A percentile compares a stretch with the other conserved stretches of the same genome.
Evolutionary conservation across 2,797 vertebrate genomes (phyloP).

Genomic region (Notoglanidium macrostoma): DNA sequence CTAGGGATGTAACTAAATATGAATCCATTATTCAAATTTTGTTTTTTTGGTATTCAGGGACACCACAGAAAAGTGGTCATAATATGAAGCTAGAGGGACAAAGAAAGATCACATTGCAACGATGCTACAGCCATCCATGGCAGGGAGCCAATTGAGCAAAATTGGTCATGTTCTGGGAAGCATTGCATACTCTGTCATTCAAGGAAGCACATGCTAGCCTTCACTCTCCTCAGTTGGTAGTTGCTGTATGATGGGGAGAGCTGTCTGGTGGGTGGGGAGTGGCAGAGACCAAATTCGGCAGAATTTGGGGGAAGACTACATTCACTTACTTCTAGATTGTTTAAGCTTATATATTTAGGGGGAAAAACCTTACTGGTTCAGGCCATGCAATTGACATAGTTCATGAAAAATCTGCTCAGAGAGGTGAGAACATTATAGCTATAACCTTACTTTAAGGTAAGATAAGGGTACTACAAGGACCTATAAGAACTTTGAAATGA

Average conservation of each 20-base stretch:
- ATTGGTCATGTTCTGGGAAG: not conserved
- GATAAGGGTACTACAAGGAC: not conserved
- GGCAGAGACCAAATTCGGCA: not conserved
- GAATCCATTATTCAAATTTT: not conserved
- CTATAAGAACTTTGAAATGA: not conserved
- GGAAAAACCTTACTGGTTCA: not conserved
- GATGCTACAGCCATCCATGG: not conserved
- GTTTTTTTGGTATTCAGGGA: not conserved
- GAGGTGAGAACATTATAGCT: not conserved
- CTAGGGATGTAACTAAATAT: not conserved
- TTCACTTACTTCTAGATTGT: not conserved
- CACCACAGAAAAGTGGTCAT: not conserved
- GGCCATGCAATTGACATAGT: not conserved
- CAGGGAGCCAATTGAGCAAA: not conserved
- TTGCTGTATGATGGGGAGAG: no score
- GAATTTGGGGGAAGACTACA: conserved; percentile 2
- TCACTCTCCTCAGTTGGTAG: not conserved
- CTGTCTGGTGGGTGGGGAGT: no score
- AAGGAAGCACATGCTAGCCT: not conserved
- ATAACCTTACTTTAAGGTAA: not conserved
- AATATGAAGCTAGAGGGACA: not conserved
- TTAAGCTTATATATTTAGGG: not conserved
- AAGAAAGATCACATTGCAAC: not conserved
- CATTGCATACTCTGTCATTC: not conserved
- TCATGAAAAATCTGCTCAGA: not conserved